Evolutionary conservation across 2,113 vertebrate genomes (phyloP), one percentile per base, ranked within the genome.

Genomic region (Pseudolaguvia tuberculata): DNA sequence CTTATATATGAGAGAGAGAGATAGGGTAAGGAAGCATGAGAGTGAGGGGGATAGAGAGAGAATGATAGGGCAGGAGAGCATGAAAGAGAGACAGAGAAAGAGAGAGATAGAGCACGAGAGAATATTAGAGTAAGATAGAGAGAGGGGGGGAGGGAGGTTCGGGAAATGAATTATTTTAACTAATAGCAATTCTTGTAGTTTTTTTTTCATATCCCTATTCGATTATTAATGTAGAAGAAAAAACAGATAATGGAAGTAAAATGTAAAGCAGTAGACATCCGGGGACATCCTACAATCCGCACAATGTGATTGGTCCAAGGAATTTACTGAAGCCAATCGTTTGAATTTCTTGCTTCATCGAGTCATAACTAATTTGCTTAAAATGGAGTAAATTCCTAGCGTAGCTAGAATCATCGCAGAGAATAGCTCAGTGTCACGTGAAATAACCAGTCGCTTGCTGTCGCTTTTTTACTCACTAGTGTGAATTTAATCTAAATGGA

Each of bases 341-440:
- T 67, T 67, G 45, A 67, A 67, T 67, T 67, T 67, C 45, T 67
- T 17, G 63, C 63, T 67, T 67, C 63, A 50, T 4, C 17, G 47
- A 67, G 63, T 67, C 63, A 67, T 50, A 67, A 67, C 63, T 67
- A 67, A 67, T 67, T 67, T 67, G 63, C 15, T 8, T 50, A 67
- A 67, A 67, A 50, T 50, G 17, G 15, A 67, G 47, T 48, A 27
- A 50, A 50, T 17, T 50, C 63, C 50, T 29, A 21, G 47, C 23
- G 21, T 47, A 25, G 14, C 62, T 42, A 27, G 63, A 50, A 67
- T 29, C 62, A 47, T 25, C 15, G 17, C 21, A 27, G 23, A 27
- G 11, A 67, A 45, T 67, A 50, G 63, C 50, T 23, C 23, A 29
- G 23, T 50, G 63, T 67, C 63, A 67, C 45, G 23, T 50, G 63